Evolutionary conservation across 2,797 vertebrate species (phyloP).

Genomic region (Spatula versicolor): DNA sequence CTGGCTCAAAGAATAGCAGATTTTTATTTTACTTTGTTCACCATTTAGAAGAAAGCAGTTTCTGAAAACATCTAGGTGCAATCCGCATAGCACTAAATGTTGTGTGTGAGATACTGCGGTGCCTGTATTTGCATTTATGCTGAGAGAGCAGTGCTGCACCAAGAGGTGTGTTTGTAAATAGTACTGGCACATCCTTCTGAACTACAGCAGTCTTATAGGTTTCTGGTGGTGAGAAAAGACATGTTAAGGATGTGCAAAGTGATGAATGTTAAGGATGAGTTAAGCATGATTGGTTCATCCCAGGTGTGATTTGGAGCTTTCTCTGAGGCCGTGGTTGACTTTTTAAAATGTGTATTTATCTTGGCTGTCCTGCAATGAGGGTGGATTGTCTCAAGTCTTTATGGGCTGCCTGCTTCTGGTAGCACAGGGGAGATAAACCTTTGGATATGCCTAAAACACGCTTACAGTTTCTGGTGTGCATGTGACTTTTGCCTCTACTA

Average conservation of each 20-base stretch:
- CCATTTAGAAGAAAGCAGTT: neutral
- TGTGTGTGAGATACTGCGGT: constrained; percentile 22
- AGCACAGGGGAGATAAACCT: neutral
- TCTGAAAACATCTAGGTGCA: neutral
- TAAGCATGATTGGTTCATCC: neutral
- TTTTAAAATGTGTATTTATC: neutral
- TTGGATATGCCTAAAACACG: neutral
- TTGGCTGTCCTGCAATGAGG: neutral
- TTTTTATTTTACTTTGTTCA: neutral
- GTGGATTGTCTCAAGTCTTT: neutral
- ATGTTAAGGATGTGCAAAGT: constrained; percentile 10
- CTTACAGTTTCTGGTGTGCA: neutral
- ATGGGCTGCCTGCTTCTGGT: neutral
- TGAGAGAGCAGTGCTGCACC: constrained; percentile 18
- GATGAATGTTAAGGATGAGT: neutral
- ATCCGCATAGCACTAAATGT: neutral
- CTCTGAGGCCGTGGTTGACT: neutral
- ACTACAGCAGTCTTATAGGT: neutral
- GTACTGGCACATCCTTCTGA: neutral
- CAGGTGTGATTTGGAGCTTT: constrained; percentile 37
- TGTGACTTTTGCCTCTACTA: neutral
- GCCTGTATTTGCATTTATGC: constrained; percentile 50
- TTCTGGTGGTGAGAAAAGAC: constrained; percentile 12
- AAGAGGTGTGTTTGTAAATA: constrained; percentile 39
- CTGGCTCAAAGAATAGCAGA: neutral